Evolutionary conservation across 2,888 invertebrate genomes (phyloP).

Genomic region (Scaptomyza caliginosa): DNA sequence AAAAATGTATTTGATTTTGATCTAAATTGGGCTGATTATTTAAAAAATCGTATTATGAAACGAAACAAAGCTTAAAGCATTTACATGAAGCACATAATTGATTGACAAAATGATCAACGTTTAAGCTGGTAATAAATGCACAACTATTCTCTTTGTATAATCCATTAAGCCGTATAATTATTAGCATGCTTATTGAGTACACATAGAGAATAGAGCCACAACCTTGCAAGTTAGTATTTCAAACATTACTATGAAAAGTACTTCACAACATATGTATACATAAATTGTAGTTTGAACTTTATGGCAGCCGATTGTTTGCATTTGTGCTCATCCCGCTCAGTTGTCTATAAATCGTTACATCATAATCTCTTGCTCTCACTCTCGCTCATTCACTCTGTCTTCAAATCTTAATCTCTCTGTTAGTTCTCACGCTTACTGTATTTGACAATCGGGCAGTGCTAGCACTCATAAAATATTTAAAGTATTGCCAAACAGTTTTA

Average conservation of each 20-base stretch:
- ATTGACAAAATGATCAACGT: too few relatives aligned
- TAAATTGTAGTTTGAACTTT: conserved; percentile 44
- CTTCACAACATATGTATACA: conserved; percentile 19
- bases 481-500: conserved; percentile 61
- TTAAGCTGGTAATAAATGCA: neutral
- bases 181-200: neutral
- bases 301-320: conserved; percentile 49
- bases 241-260: conserved; percentile 6
- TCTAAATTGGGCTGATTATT: neutral
- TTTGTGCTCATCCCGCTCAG: conserved; percentile 60
- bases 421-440: neutral
- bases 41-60: neutral
- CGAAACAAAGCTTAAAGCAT: neutral
- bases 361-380: conserved; percentile 48
- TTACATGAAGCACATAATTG: neutral
- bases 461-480: conserved; percentile 59
- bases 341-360: conserved; percentile 64
- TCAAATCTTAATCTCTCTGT: neutral
- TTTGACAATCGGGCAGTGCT: conserved; percentile 10
- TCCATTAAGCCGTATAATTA: neutral
- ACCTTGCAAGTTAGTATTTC: neutral
- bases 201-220: neutral
- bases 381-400: neutral
- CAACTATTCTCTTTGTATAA: neutral
- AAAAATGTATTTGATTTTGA: neutral